Evolutionary conservation across 2,888 invertebrate species (phyloP), one percentile per base, ranked within the genome.

Genomic region (Bombylius major): DNA sequence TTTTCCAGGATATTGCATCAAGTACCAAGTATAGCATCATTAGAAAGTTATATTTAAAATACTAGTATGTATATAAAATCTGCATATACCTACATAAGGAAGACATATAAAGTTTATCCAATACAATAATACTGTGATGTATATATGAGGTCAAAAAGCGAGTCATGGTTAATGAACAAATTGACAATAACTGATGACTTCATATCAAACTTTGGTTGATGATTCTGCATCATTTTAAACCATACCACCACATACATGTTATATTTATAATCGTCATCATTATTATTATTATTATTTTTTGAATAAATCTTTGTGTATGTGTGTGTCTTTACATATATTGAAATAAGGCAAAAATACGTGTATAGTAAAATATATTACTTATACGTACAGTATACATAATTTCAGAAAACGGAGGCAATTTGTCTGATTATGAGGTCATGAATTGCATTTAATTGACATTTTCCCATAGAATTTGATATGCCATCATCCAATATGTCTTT

Each of bases 101-200:
- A 23, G 23, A 23, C 23, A 23, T 23, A 23, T 23, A 23, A 23
- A 23, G 23, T 23, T 23, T 23, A 23, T 23, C 23, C 23, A 23
- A 23, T 2, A 23, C 23, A 23, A 23, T 23, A n/a, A 23, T 23
- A 23, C 3, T 23, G 1, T 23, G 23, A 47, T 44, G 44, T 14
- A 31, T 31, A 23, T 47, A 55, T 46, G 55, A 50, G 46, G 46
- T 51, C 50, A 50, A 51, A 51, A 54, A 54, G 36, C 32, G 51
- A 47, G 44, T 48, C 48, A 51, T 54, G 51, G 54, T 54, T 57
- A 54, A 54, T 51, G 54, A 56, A 53, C 53, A 54, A 53, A 54
- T 57, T 50, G 57, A 57, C 51, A 48, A 57, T 57, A 57, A 57
- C 56, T 56, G 56, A 56, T 56, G 56, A 53, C 56, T 56, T 56